Evolutionary conservation across 2,888 invertebrate species (phyloP), one percentile per base, ranked within the genome.

Genomic region (Synanthedon tipuliformis): DNA sequence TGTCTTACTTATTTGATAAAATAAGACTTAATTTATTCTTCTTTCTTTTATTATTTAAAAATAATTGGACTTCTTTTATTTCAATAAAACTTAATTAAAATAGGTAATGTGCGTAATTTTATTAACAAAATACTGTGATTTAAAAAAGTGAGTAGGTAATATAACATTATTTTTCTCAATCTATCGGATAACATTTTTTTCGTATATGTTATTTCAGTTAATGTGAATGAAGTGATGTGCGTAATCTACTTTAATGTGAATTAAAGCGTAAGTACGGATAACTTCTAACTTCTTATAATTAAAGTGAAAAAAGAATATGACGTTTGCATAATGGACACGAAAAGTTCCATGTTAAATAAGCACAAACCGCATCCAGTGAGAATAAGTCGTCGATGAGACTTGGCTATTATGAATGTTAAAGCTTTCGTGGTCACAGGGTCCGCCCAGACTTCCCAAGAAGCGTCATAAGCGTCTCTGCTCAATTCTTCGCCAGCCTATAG

Each of bases 231-330:
- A 10, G 34, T 10, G 8, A 34, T 34, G 34, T 34, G 34, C 27
- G 27, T 27, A 7, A 27, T 23, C 27, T 27, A 27, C 5, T 27
- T 27, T 27, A 27, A 7, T 27, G 27, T 27, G 27, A 27, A 7
- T 18, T 16, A 40, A 40, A 15, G 40, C 40, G 15, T 50, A 27
- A 13, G 13, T 40, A 3, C 34, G 13, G 5, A 16, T 18, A 5
- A 50, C 18, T 23, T 34, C 34, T 34, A 34, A 34, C 8, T 34
- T 45, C 45, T 45, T 45, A n/a, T 71, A 41, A 81, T 76, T 41
- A 81, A 68, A 13, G 81, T 81, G 16, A 75, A 81, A 61, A 81
- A 75, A 0, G 81, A 81, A 55, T 81, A 81, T 49, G 81, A 78
- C 4, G 78, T 74, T 58, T 81, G 79, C 54, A 81, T 55, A 16